Evolutionary conservation across 2,888 invertebrate genomes (phyloP).

Genomic region (Eupsilia transversa): DNA sequence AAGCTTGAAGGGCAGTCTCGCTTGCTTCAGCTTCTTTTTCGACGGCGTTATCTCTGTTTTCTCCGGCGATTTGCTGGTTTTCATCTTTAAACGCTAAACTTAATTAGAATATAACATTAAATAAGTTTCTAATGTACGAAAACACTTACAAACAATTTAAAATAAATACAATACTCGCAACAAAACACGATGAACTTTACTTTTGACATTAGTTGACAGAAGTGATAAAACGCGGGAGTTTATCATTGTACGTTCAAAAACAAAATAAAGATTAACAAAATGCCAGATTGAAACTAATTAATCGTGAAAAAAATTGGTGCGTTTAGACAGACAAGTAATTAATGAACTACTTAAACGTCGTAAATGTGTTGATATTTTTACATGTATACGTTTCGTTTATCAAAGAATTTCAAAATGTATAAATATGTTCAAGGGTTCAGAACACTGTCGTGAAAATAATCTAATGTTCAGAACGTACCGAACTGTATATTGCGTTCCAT

Average conservation of each 20-base stretch:
- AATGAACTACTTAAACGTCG: background rate
- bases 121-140: constrained; percentile 38
- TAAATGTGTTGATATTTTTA: too few relatives aligned
- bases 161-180: constrained; percentile 69
- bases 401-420: background rate
- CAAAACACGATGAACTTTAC: constrained; percentile 74
- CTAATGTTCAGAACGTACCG: constrained; percentile 28
- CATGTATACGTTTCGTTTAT: background rate
- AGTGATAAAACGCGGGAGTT: constrained; percentile 83
- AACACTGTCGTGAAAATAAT: background rate
- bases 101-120: constrained; percentile 60
- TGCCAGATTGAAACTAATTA: background rate
- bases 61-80: constrained; percentile 82
- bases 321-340: too few relatives aligned
- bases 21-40: constrained; percentile 91
- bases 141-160: constrained; percentile 51
- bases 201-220: constrained; percentile 72
- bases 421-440: background rate
- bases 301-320: background rate
- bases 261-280: background rate
- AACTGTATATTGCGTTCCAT: constrained; percentile 16
- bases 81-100: constrained; percentile 76
- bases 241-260: constrained; percentile 57
- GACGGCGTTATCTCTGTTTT: constrained; percentile 84
- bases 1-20: constrained; percentile 91